Base-by-base conservation (phyloP, 2,888 invertebrate genomes). In the Bombylius major region DNA sequence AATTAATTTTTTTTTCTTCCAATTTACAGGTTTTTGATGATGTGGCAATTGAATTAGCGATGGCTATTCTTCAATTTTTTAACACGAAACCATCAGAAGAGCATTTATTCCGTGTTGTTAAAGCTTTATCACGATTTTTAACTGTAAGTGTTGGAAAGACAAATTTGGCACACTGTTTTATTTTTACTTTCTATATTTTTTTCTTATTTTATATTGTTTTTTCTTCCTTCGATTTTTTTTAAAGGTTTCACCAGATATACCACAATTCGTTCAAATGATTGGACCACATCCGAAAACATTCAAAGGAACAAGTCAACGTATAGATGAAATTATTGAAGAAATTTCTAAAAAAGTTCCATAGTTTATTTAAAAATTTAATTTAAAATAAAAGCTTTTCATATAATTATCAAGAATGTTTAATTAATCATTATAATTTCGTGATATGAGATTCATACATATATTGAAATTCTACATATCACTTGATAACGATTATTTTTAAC, bases 61-160 rank as follows among this genome's bases (percentile, higher is more conserved):
- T 94, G 89, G 93, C 93, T 53, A 78, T 92, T 66, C 80, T 94
- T 62, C 93, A 94, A 78, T 91, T 85, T 76, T 85, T 93, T 78
- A 86, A 85, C 68, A 81, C 81, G 56, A 86, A 83, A 68, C 89
- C 90, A 36, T 75, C 75, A 42, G 93, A 93, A 76, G 89, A 90
- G 69, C 83, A 86, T 64, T 78, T 88, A 65, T 89, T 78, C 77
- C 82, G 90, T 61, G 84, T 86, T 60, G 79, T 89, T 76, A 86
- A 85, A 65, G 86, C 92, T 0, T 77, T 94, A 62, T 82, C 84
- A 13, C 77, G 83, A 59, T 75, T 75, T 61, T 63, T 72, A 14
- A 69, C 69, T 65, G 74, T 73, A 64, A 60, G 62, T 59, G 23
- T 23, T 23, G 23, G 23, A 23, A 23, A 23, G 23, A 23, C 3